Percentiles rank a stretch among this genome's conserved stretches.
These are phyloP conservation scores for Barnardius zonarius DNA, from an alignment of 2,113 vertebrate species.

Conservation along the genomic window DNA sequence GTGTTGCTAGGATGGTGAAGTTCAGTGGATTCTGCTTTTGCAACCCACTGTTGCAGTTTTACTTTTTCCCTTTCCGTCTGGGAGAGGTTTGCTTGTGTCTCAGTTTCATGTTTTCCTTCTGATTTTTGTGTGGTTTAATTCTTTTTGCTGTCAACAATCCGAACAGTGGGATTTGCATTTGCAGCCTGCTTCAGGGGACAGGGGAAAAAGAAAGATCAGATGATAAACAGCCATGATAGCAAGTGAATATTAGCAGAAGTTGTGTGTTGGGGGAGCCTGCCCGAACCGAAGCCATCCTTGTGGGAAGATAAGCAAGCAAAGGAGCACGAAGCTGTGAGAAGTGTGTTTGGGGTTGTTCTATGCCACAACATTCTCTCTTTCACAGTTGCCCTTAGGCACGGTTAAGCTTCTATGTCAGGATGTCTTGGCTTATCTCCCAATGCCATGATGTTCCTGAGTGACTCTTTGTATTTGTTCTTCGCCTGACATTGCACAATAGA, in stretches of 20 bases:
- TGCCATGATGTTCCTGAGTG: not conserved
- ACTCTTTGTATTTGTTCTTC: not conserved
- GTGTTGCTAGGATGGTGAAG: not conserved
- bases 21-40: not conserved
- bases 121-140: not conserved
- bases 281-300: not conserved
- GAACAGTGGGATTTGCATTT: conserved; percentile 39
- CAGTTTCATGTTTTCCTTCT: conserved; percentile 41
- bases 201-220: not conserved
- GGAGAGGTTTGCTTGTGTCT: not conserved
- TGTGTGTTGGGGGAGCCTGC: not conserved
- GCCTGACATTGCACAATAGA: conserved; percentile 4
- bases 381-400: not conserved
- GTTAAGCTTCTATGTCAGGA: not conserved
- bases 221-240: conserved; percentile 40
- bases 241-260: conserved; percentile 49
- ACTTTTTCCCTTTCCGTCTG: not conserved
- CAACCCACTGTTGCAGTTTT: conserved; percentile 3
- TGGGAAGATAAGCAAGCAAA: not conserved
- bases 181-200: conserved; percentile 46
- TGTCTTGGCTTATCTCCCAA: not conserved
- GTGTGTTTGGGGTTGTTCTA: not conserved
- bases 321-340: not conserved
- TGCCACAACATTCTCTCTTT: not conserved
- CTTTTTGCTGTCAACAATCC: not conserved